A percentile compares a stretch with the other conserved stretches of the same genome.
These are phyloP conservation scores for Zaprionus taronus DNA, from an alignment of 1,140 invertebrate species.

Conservation along the genomic window DNA sequence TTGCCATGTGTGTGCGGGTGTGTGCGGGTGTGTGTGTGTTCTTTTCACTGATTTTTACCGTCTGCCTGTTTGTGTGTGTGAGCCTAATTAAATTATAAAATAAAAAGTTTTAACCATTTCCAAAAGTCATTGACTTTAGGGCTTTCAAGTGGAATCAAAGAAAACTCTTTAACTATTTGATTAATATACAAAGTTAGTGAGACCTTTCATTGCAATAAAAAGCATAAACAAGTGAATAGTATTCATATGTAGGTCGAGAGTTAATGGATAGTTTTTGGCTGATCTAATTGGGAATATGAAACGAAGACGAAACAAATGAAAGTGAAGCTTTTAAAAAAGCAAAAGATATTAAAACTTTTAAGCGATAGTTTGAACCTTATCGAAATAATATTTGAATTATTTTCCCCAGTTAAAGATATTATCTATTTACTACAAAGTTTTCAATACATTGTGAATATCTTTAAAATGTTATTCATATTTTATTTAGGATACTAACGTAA, in stretches of 20 bases:
- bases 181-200: neutral
- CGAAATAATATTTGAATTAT: no score
- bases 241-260: neutral
- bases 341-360: neutral
- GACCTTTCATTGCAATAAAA: neutral
- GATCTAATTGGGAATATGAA: neutral
- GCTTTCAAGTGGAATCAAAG: slow-evolving; percentile 31
- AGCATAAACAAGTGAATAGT: neutral
- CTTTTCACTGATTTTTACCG: slow-evolving; percentile 65
- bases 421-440: no score
- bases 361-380: no score
- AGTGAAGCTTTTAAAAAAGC: neutral
- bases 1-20: slow-evolving; percentile 37
- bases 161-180: slow-evolving; percentile 13
- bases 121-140: slow-evolving; percentile 71
- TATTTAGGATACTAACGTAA: neutral
- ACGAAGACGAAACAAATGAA: neutral
- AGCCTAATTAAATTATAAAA: slow-evolving; percentile 75
- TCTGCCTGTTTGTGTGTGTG: slow-evolving; percentile 52
- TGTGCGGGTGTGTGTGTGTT: slow-evolving; percentile 42
- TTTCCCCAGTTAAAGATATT: no score
- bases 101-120: slow-evolving; percentile 47
- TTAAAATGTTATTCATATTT: neutral
- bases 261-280: neutral
- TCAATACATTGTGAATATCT: neutral